A percentile compares a stretch with the other conserved stretches of the same genome.
These are phyloP conservation scores for Leuciscus waleckii DNA, from an alignment of 2,797 vertebrate genomes.

Conservation along the genomic window DNA sequence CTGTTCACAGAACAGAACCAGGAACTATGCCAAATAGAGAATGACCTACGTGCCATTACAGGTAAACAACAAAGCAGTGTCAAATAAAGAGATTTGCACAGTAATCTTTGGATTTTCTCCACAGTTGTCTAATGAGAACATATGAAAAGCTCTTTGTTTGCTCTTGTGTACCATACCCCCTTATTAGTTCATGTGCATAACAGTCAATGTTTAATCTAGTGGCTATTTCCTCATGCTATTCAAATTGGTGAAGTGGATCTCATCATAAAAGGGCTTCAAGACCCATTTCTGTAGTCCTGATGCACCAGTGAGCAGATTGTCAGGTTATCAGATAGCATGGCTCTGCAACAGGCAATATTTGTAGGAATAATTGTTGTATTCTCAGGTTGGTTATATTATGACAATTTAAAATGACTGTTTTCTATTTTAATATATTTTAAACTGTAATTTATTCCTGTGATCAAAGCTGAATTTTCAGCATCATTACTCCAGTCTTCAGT, in stretches of 20 bases:
- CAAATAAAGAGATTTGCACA: background rate
- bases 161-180: background rate
- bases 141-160: slow-evolving; percentile 18
- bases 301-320: background rate
- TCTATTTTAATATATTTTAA: background rate
- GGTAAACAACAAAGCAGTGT: slow-evolving; percentile 28
- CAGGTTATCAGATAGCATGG: slow-evolving; percentile 26
- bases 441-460: background rate
- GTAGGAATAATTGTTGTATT: slow-evolving; percentile 44
- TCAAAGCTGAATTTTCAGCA: background rate
- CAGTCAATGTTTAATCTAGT: slow-evolving; percentile 59
- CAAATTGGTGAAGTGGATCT: background rate
- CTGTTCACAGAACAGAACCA: background rate
- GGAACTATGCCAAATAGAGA: background rate
- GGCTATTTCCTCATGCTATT: slow-evolving; percentile 66
- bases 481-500: slow-evolving; percentile 18
- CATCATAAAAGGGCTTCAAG: slow-evolving; percentile 40
- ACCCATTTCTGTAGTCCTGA: background rate
- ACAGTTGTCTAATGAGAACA: background rate
- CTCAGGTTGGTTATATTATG: slow-evolving; percentile 52
- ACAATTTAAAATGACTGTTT: too few species aligned
- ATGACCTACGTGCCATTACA: background rate
- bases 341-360: background rate
- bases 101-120: background rate
- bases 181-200: slow-evolving; percentile 13